phyloP scores from a whole-genome alignment of 2,113 vertebrate species.

The Setophaga coronata region DNA sequence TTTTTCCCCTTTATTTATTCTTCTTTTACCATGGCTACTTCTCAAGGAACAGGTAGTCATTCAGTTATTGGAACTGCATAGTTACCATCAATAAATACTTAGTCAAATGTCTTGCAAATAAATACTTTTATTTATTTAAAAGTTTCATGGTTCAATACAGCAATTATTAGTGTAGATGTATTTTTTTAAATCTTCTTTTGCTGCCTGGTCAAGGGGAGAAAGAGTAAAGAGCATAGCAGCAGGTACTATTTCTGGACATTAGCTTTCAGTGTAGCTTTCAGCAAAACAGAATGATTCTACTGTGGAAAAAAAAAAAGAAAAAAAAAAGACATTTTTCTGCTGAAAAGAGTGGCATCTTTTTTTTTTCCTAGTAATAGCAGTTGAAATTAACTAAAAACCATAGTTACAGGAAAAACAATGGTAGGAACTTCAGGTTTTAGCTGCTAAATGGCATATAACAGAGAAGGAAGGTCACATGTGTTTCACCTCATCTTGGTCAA shows the following conservation, averaged over 20 bases:
- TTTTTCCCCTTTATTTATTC: not conserved
- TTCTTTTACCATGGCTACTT: not conserved
- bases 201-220: not conserved
- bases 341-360: not conserved
- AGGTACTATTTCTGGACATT: not conserved
- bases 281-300: not conserved
- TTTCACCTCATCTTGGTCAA: not conserved
- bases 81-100: not conserved
- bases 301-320: not conserved
- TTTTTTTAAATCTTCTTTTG: not conserved
- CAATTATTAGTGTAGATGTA: not conserved
- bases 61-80: not conserved
- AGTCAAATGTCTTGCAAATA: not conserved
- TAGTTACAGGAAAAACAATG: not conserved
- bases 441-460: not conserved
- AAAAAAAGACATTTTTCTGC: not conserved
- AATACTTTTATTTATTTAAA: not conserved
- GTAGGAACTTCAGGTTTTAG: not conserved
- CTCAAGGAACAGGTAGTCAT: not conserved
- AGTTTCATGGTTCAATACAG: not conserved
- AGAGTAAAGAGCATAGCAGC: not conserved
- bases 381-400: conserved; percentile 9
- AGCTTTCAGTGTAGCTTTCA: not conserved
- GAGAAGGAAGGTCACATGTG: not conserved
- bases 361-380: not conserved